A percentile compares a stretch with the other conserved stretches of the same genome.
These are phyloP conservation scores for Burhinus bistriatus DNA, from an alignment of 2,113 vertebrate species.

Conservation along the genomic window DNA sequence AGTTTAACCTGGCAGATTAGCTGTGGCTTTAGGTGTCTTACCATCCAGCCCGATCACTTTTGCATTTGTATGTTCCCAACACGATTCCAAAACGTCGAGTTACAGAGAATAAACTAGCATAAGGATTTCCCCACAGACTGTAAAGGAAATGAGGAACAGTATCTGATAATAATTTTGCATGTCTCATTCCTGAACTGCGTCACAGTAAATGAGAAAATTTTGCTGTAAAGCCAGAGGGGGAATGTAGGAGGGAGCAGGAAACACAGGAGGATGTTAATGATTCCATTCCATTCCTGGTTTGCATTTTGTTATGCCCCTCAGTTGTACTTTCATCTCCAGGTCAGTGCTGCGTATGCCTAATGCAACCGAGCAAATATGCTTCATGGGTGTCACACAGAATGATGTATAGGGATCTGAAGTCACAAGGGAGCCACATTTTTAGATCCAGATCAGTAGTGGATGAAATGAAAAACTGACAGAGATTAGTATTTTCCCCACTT, in stretches of 20 bases:
- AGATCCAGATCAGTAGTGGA: constrained; percentile 13
- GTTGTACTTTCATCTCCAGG: neutral
- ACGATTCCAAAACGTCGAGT: neutral
- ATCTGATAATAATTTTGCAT: neutral
- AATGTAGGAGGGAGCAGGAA: neutral
- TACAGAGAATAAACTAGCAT: neutral
- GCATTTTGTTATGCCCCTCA: neutral
- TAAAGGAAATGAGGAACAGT: neutral
- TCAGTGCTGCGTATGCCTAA: neutral
- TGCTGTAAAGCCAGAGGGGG: neutral
- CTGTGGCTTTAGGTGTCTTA: neutral
- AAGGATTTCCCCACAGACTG: neutral
- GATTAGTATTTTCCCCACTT: neutral
- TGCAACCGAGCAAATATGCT: neutral
- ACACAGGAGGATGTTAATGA: neutral
- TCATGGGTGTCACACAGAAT: neutral
- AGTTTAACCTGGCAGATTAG: neutral
- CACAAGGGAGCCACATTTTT: neutral
- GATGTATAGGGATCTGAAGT: neutral
- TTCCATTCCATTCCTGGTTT: neutral
- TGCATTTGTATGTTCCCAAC: neutral
- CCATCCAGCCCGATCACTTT: neutral
- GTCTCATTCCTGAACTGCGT: neutral
- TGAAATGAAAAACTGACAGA: constrained; percentile 31
- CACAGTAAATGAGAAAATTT: neutral